phyloP scores from a whole-genome alignment of 2,113 vertebrate genomes.

The Jaculus jaculus region DNA sequence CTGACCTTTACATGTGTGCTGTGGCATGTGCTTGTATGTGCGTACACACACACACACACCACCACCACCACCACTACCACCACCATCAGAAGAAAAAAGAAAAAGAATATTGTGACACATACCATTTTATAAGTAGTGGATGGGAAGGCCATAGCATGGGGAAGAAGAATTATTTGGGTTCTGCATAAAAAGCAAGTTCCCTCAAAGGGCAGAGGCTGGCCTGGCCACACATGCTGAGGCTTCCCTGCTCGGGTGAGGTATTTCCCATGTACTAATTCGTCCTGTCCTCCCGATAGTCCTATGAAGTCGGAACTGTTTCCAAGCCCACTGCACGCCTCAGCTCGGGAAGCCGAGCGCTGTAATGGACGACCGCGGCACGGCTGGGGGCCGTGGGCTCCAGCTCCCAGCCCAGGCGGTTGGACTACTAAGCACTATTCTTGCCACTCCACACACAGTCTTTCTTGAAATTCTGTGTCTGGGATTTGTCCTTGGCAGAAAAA shows the following conservation, averaged over 20 bases:
- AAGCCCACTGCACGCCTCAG: conserved; percentile 49
- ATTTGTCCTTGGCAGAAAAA: background rate
- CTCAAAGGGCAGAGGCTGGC: background rate
- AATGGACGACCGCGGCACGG: conserved; percentile 28
- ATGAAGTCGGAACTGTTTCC: conserved; percentile 38
- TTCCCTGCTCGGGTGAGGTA: conserved; percentile 22
- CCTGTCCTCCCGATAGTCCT: background rate
- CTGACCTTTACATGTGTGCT: too few species aligned
- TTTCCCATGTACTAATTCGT: conserved; percentile 10
- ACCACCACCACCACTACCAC: too few species aligned
- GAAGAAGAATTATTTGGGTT: background rate
- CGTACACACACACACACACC: too few species aligned
- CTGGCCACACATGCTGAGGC: background rate
- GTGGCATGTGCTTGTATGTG: too few species aligned
- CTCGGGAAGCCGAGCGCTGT: background rate
- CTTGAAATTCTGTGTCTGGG: background rate
- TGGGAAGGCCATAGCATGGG: too few species aligned
- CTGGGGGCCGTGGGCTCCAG: background rate
- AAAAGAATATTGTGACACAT: too few species aligned
- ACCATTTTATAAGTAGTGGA: too few species aligned
- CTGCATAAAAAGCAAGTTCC: background rate
- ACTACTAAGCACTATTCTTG: background rate
- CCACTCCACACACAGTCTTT: background rate
- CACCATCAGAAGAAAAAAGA: too few species aligned
- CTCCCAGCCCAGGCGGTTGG: background rate